These are phyloP conservation scores for Meandrina meandrites DNA, from an alignment of 92 coral and sea anemone species.

Conservation along the genomic window DNA sequence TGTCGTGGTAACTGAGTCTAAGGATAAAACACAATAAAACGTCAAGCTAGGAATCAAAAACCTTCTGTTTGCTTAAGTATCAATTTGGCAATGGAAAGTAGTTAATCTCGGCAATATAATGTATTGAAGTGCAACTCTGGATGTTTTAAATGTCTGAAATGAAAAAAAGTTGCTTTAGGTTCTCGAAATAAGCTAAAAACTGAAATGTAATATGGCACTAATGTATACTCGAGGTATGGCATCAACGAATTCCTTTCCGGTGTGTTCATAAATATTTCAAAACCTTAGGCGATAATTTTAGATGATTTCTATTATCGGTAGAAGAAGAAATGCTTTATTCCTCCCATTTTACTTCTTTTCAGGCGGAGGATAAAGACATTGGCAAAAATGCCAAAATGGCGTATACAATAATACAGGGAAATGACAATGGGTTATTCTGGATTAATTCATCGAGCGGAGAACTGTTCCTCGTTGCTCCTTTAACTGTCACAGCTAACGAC, in stretches of 20 bases:
- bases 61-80: too few relatives aligned
- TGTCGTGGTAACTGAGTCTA: too few relatives aligned
- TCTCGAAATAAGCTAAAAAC: background rate
- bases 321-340: background rate
- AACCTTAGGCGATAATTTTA: too few relatives aligned
- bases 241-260: background rate
- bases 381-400: constrained; percentile 21
- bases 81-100: too few relatives aligned
- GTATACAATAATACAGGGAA: constrained; percentile 24
- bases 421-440: constrained; percentile 15
- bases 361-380: constrained; percentile 25
- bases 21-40: too few relatives aligned
- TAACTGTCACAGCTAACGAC: background rate
- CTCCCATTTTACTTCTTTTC: background rate
- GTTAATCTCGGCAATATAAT: background rate
- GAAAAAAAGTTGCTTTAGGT: background rate
- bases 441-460: constrained; percentile 31
- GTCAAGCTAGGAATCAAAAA: too few relatives aligned
- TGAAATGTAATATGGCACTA: background rate
- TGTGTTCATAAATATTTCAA: too few relatives aligned
- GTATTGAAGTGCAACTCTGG: background rate
- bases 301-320: too few relatives aligned
- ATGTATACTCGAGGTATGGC: background rate
- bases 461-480: constrained; percentile 2
- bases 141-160: background rate